Evolutionary conservation across 2,797 vertebrate species (phyloP), one percentile per base, ranked within the genome.

Genomic region (Epinephelus awoara): DNA sequence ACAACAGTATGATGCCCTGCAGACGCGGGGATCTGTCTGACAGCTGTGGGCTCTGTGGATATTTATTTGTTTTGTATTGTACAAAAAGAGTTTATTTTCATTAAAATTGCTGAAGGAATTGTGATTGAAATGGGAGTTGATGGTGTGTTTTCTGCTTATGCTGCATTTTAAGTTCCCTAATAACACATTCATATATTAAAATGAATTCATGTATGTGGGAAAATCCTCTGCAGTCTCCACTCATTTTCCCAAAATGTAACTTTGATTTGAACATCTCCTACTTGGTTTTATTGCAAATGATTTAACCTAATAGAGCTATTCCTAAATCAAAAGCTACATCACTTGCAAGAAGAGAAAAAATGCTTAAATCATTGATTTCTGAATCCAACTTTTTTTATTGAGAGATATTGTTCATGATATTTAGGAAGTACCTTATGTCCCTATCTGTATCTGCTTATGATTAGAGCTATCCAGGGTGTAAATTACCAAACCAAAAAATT

Each of bases 61-160:
- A 89, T 91, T 88, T 88, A 88, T 88, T 90, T 87, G 85, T 89
- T 91, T 90, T 88, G 72, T 91, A 88, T 85, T 86, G 83, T 85
- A 90, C 63, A 77, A 80, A 85, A 75, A 91, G 63, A 90, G 74
- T 90, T 89, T 91, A 91, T 91, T 91, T 90, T 91, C 83, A 90
- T 85, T 91, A 91, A 91, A 91, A 78, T 66, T 74, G 72, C 77
- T 79, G 70, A 88, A 81, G 66, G 71, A 70, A 52, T 75, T 86
- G 79, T 80, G 74, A 80, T 57, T 77, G 54, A 83, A 80, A 34
- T 47, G 13, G 14, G 42, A 65, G 25, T 58, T 49, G 17, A 4
- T 59, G 38, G 44, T 34, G 44, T 79, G 42, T 0, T 56, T 64
- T 73, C 14, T 82, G n/a, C 47, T 61, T 34, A 5, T 44, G 14